These are phyloP conservation scores for Propithecus coquereli DNA, from an alignment of 2,113 vertebrate genomes.

Conservation along the genomic window DNA sequence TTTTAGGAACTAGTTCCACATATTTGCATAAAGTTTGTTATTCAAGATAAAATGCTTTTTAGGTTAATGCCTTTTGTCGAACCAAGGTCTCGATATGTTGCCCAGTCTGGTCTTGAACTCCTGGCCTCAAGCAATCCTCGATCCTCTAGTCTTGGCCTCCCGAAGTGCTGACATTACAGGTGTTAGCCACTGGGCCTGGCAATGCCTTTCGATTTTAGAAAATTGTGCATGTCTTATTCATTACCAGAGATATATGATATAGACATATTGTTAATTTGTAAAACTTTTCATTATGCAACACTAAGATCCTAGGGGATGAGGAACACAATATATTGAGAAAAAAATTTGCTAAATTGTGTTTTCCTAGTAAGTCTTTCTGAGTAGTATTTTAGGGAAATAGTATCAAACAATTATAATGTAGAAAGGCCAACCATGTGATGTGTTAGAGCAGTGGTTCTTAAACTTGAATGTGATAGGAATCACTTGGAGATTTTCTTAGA, in stretches of 20 bases:
- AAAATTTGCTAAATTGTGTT: neutral
- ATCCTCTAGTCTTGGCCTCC: too few relatives aligned
- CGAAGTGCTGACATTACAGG: too few relatives aligned
- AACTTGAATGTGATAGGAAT: neutral
- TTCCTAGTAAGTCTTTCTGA: neutral
- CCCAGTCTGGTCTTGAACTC: too few relatives aligned
- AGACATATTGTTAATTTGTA: neutral
- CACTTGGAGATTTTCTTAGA: neutral
- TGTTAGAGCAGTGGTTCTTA: neutral
- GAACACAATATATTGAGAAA: neutral
- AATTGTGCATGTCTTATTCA: slow-evolving; percentile 16
- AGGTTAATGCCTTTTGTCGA: slow-evolving; percentile 43
- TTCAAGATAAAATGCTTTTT: slow-evolving; percentile 22
- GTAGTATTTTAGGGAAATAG: slow-evolving; percentile 35
- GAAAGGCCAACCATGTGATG: neutral
- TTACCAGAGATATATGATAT: neutral
- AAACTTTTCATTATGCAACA: neutral
- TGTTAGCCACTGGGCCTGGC: too few relatives aligned
- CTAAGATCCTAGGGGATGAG: neutral
- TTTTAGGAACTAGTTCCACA: neutral
- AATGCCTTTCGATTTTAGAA: slow-evolving; percentile 47
- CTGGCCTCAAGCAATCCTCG: too few relatives aligned
- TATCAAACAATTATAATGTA: slow-evolving; percentile 34
- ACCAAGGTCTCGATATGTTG: too few relatives aligned
- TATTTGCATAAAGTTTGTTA: neutral